These are phyloP conservation scores for Rhinolophus sinicus DNA, from an alignment of 2,113 vertebrate species.

Conservation along the genomic window DNA sequence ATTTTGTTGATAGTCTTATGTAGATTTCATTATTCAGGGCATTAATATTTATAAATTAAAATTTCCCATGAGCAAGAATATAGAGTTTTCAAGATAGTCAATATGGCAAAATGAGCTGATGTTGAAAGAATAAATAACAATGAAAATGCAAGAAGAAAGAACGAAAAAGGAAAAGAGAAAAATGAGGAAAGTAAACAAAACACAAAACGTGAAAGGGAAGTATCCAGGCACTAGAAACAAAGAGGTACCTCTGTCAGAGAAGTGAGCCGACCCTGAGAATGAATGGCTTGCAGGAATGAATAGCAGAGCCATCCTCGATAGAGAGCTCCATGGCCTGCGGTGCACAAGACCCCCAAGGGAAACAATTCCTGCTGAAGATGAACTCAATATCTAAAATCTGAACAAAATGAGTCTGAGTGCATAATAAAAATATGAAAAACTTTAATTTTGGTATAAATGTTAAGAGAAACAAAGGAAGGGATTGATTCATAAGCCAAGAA, in stretches of 20 bases:
- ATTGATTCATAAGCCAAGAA: not conserved
- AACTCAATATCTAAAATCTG: not conserved
- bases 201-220: not conserved
- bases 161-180: not conserved
- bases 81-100: not conserved
- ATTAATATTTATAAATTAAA: slow-evolving; percentile 9
- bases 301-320: not conserved
- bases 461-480: slow-evolving; percentile 11
- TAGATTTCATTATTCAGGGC: not conserved
- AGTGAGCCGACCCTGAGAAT: not conserved
- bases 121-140: not conserved
- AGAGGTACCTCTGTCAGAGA: not conserved
- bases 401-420: not conserved
- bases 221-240: not conserved
- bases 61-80: not conserved
- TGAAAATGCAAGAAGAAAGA: not conserved
- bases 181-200: not conserved
- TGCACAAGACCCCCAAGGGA: not conserved
- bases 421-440: not conserved
- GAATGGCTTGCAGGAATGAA: not conserved
- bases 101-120: not conserved
- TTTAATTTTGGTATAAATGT: not conserved
- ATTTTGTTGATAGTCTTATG: not conserved
- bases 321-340: not conserved
- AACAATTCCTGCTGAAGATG: not conserved